phyloP scores from a whole-genome alignment of 2,797 vertebrate species.

The Argya squamiceps region DNA sequence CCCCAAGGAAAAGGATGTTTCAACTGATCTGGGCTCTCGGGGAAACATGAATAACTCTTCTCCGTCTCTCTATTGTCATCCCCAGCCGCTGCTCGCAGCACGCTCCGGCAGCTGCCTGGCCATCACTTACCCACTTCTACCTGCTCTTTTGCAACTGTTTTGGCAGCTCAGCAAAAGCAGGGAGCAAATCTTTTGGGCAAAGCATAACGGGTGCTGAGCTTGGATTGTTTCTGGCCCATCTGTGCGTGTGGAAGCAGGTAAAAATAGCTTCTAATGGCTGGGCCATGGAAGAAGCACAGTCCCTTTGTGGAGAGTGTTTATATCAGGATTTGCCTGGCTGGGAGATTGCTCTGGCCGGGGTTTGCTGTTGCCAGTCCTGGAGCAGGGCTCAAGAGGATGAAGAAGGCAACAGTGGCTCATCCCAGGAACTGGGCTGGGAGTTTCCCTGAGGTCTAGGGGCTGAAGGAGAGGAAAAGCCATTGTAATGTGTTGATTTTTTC shows the following conservation, averaged over 20 bases:
- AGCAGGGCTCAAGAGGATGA: background rate
- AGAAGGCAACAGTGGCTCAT: background rate
- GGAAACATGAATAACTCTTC: conserved; percentile 58
- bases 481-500: background rate
- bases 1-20: conserved; percentile 11
- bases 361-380: background rate
- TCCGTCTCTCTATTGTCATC: conserved; percentile 35
- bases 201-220: conserved; percentile 40
- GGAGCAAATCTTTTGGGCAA: conserved; percentile 45
- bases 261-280: conserved; percentile 33
- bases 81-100: background rate
- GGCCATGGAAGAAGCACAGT: background rate
- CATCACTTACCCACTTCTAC: background rate
- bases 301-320: background rate
- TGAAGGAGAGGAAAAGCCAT: background rate
- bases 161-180: conserved; percentile 42
- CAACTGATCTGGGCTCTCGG: conserved; percentile 31
- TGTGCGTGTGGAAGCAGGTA: conserved; percentile 1
- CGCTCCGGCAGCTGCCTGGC: conserved; percentile 8
- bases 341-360: background rate
- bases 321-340: background rate
- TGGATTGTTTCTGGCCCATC: conserved; percentile 54
- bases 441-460: background rate
- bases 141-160: conserved; percentile 14
- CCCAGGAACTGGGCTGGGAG: background rate